phyloP scores from a whole-genome alignment of 2,888 invertebrate genomes.

The Eupithecia subumbrata region DNA sequence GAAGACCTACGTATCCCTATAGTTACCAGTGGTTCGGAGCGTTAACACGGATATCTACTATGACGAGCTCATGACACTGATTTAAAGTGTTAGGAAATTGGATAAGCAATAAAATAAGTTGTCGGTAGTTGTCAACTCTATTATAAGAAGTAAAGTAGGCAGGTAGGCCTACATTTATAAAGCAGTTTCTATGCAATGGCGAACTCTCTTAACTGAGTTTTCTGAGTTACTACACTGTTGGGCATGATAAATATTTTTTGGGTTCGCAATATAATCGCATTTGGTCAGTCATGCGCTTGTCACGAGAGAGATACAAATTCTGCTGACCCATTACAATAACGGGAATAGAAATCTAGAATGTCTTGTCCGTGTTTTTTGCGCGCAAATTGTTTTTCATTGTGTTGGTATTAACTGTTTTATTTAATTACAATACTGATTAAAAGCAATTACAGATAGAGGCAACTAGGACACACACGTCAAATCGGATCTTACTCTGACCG shows the following conservation, averaged over 20 bases:
- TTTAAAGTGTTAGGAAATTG: background rate
- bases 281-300: slow-evolving; percentile 50
- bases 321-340: slow-evolving; percentile 62
- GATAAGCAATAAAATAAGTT: slow-evolving; percentile 1
- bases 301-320: slow-evolving; percentile 53
- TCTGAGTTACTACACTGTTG: background rate
- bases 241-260: slow-evolving; percentile 13
- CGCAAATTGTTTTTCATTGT: slow-evolving; percentile 57
- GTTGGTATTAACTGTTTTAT: slow-evolving; percentile 68
- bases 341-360: slow-evolving; percentile 54
- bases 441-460: slow-evolving; percentile 62
- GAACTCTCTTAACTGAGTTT: background rate
- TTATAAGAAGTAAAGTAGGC: background rate
- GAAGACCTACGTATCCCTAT: background rate
- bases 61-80: background rate
- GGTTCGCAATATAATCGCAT: slow-evolving; percentile 27
- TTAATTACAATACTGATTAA: slow-evolving; percentile 76
- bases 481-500: slow-evolving; percentile 46
- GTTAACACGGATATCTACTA: slow-evolving; percentile 3
- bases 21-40: background rate
- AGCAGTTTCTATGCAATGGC: background rate
- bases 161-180: background rate
- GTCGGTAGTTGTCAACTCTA: slow-evolving; percentile 5
- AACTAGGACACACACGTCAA: slow-evolving; percentile 61
- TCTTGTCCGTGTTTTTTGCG: slow-evolving; percentile 50